These are phyloP conservation scores for Heterocephalus glaber DNA, from an alignment of 2,113 vertebrate genomes.

Conservation along the genomic window DNA sequence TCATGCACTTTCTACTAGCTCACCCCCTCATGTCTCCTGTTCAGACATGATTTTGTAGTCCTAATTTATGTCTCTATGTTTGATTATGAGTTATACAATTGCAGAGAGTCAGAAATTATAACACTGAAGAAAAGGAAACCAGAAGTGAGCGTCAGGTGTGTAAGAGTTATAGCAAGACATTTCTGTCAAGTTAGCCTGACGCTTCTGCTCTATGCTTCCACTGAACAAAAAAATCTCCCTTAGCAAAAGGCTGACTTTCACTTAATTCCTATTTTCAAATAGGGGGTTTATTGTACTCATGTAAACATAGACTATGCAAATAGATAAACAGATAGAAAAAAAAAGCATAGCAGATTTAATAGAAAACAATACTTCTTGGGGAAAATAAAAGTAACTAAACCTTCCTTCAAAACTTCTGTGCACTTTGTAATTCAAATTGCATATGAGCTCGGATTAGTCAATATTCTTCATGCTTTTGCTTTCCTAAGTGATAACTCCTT, in stretches of 20 bases:
- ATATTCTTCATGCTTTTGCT: constrained; percentile 13
- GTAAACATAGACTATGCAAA: background rate
- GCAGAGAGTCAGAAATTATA: constrained; percentile 47
- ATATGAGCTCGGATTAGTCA: background rate
- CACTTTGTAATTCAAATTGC: constrained; percentile 60
- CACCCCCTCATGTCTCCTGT: background rate
- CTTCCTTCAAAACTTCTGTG: background rate
- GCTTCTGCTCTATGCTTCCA: background rate
- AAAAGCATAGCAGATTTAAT: background rate
- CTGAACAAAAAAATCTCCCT: background rate
- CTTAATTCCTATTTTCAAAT: constrained; percentile 18
- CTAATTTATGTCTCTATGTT: constrained; percentile 52
- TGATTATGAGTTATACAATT: constrained; percentile 60
- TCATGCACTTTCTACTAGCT: background rate
- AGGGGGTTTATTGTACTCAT: background rate
- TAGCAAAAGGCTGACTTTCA: constrained; percentile 1
- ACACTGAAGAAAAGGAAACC: background rate
- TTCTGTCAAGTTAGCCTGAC: constrained; percentile 10
- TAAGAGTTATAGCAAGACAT: constrained; percentile 16
- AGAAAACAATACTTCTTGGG: background rate
- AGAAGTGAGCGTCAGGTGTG: constrained; percentile 1
- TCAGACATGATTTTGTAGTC: background rate
- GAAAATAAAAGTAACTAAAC: constrained; percentile 50
- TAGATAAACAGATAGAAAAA: background rate
- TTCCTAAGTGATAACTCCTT: background rate